A percentile compares a stretch with the other conserved stretches of the same genome.
Evolutionary conservation across 2,113 vertebrate species (phyloP).

Genomic region (Gallinago undulata): DNA sequence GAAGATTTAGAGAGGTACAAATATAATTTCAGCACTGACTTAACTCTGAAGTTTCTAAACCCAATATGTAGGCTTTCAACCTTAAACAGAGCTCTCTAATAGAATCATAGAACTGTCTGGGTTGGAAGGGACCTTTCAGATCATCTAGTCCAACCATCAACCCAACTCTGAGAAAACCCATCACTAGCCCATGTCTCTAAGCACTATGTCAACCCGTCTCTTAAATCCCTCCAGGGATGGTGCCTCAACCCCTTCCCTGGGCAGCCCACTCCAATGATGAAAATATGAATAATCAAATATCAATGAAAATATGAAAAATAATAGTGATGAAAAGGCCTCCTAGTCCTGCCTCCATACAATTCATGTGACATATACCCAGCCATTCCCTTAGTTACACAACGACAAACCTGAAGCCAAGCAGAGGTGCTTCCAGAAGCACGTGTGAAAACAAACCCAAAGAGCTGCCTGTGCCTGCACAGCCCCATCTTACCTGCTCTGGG

Average conservation of each 20-base stretch:
- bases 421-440: not conserved
- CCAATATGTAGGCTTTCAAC: not conserved
- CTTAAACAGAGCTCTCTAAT: not conserved
- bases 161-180: no score
- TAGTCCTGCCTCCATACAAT: accelerated
- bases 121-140: no score
- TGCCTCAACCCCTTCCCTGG: no score
- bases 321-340: accelerated
- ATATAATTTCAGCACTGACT: not conserved
- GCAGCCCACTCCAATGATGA: no score
- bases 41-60: not conserved
- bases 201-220: no score
- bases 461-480: not conserved
- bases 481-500: constrained; percentile 88
- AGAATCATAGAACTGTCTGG: no score
- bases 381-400: not conserved
- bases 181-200: no score
- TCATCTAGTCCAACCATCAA: no score
- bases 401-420: not conserved
- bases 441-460: accelerated
- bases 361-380: no score
- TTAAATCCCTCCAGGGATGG: no score
- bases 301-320: no score
- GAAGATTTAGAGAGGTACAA: not conserved
- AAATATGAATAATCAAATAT: no score